A percentile compares a stretch with the other conserved stretches of the same genome.
phyloP scores from a whole-genome alignment of 1,140 invertebrate species.

The Formica exsecta region DNA sequence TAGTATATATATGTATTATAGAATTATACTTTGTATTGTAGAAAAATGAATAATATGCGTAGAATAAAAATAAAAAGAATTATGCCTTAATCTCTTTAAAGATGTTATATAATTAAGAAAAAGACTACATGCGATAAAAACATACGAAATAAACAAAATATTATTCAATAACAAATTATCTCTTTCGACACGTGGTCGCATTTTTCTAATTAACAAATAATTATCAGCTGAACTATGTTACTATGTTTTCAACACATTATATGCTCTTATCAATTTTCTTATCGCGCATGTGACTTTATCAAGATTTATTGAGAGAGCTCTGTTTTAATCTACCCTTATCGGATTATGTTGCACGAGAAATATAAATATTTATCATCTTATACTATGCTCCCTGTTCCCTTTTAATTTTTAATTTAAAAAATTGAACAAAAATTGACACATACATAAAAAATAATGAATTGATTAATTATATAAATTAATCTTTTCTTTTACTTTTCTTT shows the following conservation, averaged over 20 bases:
- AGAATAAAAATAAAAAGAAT: neutral
- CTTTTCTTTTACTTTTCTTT: neutral
- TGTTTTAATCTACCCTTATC: slow-evolving; percentile 5
- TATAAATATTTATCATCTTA: neutral
- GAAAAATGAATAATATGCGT: neutral
- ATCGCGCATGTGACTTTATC: neutral
- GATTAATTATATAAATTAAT: neutral
- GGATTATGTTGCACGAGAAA: neutral
- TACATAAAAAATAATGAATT: neutral
- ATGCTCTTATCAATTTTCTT: neutral
- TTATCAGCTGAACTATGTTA: neutral
- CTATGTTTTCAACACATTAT: too few relatives aligned
- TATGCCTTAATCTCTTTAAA: neutral
- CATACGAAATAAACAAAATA: neutral
- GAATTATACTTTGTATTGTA: neutral
- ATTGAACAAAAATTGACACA: neutral
- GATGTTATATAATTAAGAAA: neutral
- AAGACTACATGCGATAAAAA: neutral
- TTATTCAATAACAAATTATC: neutral
- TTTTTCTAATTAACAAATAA: neutral
- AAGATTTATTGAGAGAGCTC: neutral
- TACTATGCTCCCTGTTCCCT: neutral
- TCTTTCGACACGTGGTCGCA: neutral
- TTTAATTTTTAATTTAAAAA: neutral
- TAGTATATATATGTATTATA: neutral